Evolutionary conservation across 1,140 invertebrate genomes (phyloP).

Genomic region (Dreissena polymorpha): DNA sequence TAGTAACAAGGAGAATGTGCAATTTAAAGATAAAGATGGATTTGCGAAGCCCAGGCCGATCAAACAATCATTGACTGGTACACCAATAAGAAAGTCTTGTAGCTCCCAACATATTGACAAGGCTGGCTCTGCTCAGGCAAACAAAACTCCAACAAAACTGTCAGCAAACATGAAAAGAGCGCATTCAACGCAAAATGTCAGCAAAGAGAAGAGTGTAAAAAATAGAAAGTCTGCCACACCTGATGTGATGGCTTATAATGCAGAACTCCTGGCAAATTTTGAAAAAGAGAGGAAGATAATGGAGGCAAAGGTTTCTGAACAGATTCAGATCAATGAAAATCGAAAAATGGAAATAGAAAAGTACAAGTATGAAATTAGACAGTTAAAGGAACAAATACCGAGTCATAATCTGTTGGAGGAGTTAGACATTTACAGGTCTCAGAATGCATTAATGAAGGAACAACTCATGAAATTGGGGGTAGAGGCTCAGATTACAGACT

Average conservation of each 20-base stretch:
- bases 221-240: constrained; percentile 76
- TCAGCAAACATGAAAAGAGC: constrained; percentile 72
- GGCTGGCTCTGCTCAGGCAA: constrained; percentile 47
- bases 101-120: constrained; percentile 76
- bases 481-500: constrained; percentile 76
- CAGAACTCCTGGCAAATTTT: constrained; percentile 78
- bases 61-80: constrained; percentile 56
- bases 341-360: constrained; percentile 79
- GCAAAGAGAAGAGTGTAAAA: constrained; percentile 70
- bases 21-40: constrained; percentile 58
- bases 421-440: constrained; percentile 70
- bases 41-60: constrained; percentile 63
- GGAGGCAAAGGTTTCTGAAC: constrained; percentile 77
- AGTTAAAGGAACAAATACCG: constrained; percentile 70
- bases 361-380: constrained; percentile 75
- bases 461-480: constrained; percentile 75
- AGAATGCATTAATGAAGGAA: constrained; percentile 75
- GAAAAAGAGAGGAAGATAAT: constrained; percentile 78
- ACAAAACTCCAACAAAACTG: constrained; percentile 15
- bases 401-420: constrained; percentile 72
- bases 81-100: constrained; percentile 72
- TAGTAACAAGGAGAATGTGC: constrained; percentile 64
- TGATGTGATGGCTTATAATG: constrained; percentile 79
- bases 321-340: constrained; percentile 76
- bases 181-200: constrained; percentile 78